Base-by-base conservation (phyloP, 2,797 vertebrate genomes). In the Schizopygopsis malacanthus region DNA sequence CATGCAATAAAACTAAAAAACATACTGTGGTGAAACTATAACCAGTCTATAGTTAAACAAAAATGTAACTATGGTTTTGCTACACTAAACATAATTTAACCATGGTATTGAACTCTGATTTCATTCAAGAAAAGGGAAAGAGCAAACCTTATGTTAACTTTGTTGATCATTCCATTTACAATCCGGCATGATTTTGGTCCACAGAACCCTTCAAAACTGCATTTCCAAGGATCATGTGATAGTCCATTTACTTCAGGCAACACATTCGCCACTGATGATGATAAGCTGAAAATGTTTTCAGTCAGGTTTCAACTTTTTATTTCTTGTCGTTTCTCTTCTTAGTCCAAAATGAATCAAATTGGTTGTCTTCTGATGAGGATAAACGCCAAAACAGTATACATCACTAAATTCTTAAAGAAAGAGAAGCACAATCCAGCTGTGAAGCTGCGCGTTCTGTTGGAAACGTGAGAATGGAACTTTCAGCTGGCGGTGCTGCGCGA, bases 171-270 rank as follows among this genome's bases (percentile, higher is more conserved):
- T 50, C 37, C 70, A 52, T 37, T 43, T 54, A 79, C 28, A 88
- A 45, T 69, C 77, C 43, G 77, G 41, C 83, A 88, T 83, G 80
- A 61, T 85, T 85, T 85, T 87, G 77, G 67, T 90, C 88, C 85
- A 86, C 83, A 50, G 28, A 43, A 52, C 52, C 15, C 28, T 20
- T 85, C 3, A 71, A 63, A 73, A 61, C 56, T 8, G 20, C n/a
- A 76, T 85, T 45, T 77, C 39, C 52, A 22, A 45, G 63, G 70
- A 22, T 75, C 15, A 67, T 84, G 25, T 39, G 28, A 79, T 54
- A 37, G 28, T 79, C 80, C 47, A 54, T 59, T 73, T 54, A 84
- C 25, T 50, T 33, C 8, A 65, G 65, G 13, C 73, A 84, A 65
- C 52, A 61, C 80, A 65, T 20, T 73, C 10, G 67, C 11, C 25